These are phyloP conservation scores for Manis pentadactyla DNA, from an alignment of 2,797 vertebrate genomes.

Conservation along the genomic window DNA sequence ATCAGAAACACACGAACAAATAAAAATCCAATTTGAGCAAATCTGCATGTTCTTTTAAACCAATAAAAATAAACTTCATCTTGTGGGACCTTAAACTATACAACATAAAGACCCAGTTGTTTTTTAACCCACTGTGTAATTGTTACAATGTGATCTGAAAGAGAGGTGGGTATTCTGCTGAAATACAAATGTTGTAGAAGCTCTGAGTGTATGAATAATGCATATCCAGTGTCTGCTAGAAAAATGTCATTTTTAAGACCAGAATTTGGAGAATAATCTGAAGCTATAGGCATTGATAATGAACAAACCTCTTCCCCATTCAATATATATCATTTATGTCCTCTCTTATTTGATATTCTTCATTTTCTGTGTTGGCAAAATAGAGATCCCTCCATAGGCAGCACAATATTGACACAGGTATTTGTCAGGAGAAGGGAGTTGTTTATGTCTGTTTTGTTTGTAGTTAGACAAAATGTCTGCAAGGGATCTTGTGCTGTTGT, in stretches of 20 bases:
- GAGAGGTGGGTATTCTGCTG: neutral
- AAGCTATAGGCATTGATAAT: neutral
- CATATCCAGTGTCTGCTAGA: slow-evolving; percentile 22
- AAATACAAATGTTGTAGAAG: slow-evolving; percentile 49
- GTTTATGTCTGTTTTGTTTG: slow-evolving; percentile 20
- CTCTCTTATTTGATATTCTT: neutral
- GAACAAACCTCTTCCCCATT: neutral
- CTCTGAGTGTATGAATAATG: slow-evolving; percentile 52
- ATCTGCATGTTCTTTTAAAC: slow-evolving; percentile 53
- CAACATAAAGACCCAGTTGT: neutral
- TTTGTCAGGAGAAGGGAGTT: slow-evolving; percentile 25
- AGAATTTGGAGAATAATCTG: slow-evolving; percentile 44
- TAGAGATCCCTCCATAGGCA: neutral
- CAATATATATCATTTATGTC: neutral
- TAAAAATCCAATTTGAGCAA: slow-evolving; percentile 52
- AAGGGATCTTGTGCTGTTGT: neutral
- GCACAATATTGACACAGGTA: neutral
- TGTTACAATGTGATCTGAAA: slow-evolving; percentile 17
- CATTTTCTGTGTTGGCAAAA: slow-evolving; percentile 59
- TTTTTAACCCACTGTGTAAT: slow-evolving; percentile 1
- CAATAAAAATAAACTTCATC: slow-evolving; percentile 38
- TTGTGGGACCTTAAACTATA: neutral
- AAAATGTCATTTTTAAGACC: slow-evolving; percentile 1
- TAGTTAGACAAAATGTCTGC: slow-evolving; percentile 33
- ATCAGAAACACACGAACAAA: slow-evolving; percentile 35